Base-by-base conservation (phyloP, 2,113 vertebrate species). In the Poeciliopsis turrubarensis region DNA sequence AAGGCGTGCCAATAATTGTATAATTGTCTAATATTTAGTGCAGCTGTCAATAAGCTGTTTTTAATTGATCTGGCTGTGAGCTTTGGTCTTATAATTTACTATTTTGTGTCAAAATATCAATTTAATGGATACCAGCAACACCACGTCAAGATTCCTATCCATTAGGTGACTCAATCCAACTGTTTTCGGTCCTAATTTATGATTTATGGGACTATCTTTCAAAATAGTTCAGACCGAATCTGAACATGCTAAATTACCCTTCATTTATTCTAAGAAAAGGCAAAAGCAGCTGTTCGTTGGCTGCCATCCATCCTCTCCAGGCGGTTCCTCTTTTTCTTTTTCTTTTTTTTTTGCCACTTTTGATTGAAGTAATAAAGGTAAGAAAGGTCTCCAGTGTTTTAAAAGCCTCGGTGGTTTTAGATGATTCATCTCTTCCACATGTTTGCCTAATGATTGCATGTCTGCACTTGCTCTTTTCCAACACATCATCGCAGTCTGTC, bases 391-490 rank as follows among this genome's bases (percentile, higher is more conserved):
- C 78, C 39, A 83, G 39, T 91, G 83, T 89, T 82, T 82, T 68
- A 64, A 72, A 47, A 5, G 51, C 72, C 67, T 80, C 73, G 1
- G 70, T 57, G 41, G 51, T 79, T 82, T 89, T 34, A 87, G 79
- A 92, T 92, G 90, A 92, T 87, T 93, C 90, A 92, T 90, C 89
- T 72, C 84, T 89, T 94, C 91, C 91, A 88, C 82, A 84, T 89
- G 87, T 89, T 91, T 92, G 80, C 84, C 61, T 89, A 91, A 87
- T 91, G 89, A 92, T 72, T 85, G 79, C 88, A 91, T 89, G 90
- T 91, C 89, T 90, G 86, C 66, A 19, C 91, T 79, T 29, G 88
- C 79, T 86, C 77, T 60, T 91, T 91, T 89, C 88, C 89, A 86
- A 68, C 88, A 88, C 85, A 89, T 83, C 90, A 87, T 88, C 80